phyloP scores from a whole-genome alignment of 2,888 invertebrate genomes.

The Drosophila greeni region DNA sequence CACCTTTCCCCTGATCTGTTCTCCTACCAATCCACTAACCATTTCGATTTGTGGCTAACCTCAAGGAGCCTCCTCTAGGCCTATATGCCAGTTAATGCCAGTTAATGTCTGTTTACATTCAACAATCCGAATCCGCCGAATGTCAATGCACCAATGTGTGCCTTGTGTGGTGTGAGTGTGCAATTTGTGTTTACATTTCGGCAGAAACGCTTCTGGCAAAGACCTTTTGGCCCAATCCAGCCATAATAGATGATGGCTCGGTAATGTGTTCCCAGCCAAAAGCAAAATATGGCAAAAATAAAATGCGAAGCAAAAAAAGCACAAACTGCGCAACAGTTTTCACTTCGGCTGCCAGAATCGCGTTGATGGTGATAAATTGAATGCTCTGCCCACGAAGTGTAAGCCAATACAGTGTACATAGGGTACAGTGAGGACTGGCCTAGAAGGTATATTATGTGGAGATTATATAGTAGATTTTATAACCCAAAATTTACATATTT shows the following conservation, averaged over 20 bases:
- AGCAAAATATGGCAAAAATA: slow-evolving; percentile 9
- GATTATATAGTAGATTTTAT: background rate
- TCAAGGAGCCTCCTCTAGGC: slow-evolving; percentile 1
- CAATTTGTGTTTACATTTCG: slow-evolving; percentile 36
- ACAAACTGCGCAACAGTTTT: slow-evolving; percentile 67
- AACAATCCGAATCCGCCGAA: slow-evolving; percentile 26
- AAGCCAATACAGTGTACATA: slow-evolving; percentile 43
- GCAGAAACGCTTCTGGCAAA: slow-evolving; percentile 22
- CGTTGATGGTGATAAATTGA: slow-evolving; percentile 34
- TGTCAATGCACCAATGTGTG: slow-evolving; percentile 10
- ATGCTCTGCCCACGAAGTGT: slow-evolving; percentile 40
- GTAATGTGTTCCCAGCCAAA: background rate
- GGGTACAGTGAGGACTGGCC: slow-evolving; percentile 29
- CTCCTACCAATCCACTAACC: background rate
- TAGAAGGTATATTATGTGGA: too few relatives aligned
- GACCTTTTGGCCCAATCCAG: slow-evolving; percentile 6
- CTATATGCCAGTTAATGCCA: slow-evolving; percentile 18
- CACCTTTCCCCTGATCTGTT: background rate
- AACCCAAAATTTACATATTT: background rate
- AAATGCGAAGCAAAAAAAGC: slow-evolving; percentile 8
- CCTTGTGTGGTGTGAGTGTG: background rate
- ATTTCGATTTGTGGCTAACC: background rate
- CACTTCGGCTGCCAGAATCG: slow-evolving; percentile 16
- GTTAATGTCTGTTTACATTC: slow-evolving; percentile 41
- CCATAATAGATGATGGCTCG: slow-evolving; percentile 9